Evolutionary conservation across 2,888 invertebrate genomes (phyloP), one percentile per base, ranked within the genome.

Genomic region (Trichogramma evanescens): DNA sequence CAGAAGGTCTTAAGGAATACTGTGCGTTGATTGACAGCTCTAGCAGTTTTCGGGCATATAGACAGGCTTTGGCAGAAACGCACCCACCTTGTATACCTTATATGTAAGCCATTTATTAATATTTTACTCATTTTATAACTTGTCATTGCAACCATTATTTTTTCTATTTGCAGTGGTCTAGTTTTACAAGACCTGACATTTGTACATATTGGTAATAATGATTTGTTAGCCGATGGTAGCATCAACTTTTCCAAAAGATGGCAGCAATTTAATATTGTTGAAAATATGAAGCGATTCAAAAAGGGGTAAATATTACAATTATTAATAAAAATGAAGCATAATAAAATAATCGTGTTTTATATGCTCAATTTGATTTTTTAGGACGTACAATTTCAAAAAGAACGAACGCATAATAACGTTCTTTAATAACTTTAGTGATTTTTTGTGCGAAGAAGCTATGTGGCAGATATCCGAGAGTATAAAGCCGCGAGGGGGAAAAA

Each of bases 81-180:
- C 90, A 91, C 74, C 96, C 98, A 43, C 99, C 99, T 43, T 98
- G 98, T 79, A 96, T 99, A 81, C 99, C 99, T 4, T 99, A 99
- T 79, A 95, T 99, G 97, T 97, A 81, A 85, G 90, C 84, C 41
- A 8, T 38, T 49, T 53, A 52, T 55, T 7, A 43, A 57, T 13
- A 41, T 46, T 50, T 9, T 7, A 39, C 7, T 49, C 45, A 45
- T 46, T 50, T 56, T 6, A 8, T 13, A 1, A 38, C n/a, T 3
- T 49, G 3, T 46, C 44, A 58, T 49, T 46, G 9, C 50, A 44
- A 40, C 40, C 38, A 53, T 48, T 13, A 39, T 50, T 48, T 55
- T 10, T 13, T 6, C 54, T 46, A 40, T 66, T 65, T 62, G 45
- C 82, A 98, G 97, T 74, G 98, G 98, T 63, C 84, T 99, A 67